Conservation (phyloP, 2,113 vertebrate species). For the Saimiri boliviensis region DNA sequence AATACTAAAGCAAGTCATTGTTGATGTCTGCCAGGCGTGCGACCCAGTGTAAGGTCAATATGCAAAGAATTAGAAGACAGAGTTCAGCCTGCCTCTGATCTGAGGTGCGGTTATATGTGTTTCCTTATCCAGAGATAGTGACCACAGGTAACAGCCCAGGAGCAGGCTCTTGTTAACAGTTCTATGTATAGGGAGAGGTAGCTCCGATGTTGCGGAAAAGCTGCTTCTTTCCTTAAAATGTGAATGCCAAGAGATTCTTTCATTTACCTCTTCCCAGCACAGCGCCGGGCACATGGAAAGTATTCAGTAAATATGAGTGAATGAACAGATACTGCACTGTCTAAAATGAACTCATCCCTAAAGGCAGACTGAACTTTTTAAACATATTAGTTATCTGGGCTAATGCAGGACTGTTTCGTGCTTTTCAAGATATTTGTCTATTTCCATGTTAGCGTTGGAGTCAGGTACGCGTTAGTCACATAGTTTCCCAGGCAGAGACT, state of each 20-base stretch:
- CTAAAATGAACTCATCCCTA: not conserved
- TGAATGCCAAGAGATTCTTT: not conserved
- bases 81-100: not conserved
- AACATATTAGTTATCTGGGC: not conserved
- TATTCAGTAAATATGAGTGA: not conserved
- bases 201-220: not conserved
- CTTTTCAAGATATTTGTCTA: not conserved
- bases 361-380: not conserved
- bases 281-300: not conserved
- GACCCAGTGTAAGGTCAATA: not conserved
- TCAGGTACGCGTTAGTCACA: rapidly evolving
- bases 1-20: not conserved
- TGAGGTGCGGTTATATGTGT: too few relatives aligned
- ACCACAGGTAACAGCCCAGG: not conserved
- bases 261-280: not conserved
- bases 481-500: not conserved
- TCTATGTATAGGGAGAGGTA: not conserved
- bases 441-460: not conserved
- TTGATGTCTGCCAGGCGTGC: not conserved
- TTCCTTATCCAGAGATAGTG: not conserved
- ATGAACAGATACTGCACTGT: too few relatives aligned
- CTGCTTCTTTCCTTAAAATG: not conserved
- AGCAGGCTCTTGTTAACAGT: not conserved
- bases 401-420: not conserved
- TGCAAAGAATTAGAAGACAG: not conserved